These are phyloP conservation scores for Andinoacara biseriatus DNA, from an alignment of 2,113 vertebrate genomes.

Conservation along the genomic window DNA sequence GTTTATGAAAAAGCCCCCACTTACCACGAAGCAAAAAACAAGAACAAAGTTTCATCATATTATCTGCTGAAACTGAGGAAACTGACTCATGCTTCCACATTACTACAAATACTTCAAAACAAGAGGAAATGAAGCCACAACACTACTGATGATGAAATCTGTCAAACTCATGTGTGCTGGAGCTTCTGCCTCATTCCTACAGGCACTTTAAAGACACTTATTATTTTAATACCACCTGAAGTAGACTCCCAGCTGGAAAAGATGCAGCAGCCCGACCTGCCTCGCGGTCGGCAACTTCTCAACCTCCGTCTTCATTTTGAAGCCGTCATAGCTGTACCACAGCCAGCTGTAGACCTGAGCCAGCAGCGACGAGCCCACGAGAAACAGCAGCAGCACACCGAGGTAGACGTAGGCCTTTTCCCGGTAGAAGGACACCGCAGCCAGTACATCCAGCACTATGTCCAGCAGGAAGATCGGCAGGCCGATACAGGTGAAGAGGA, in stretches of 20 bases:
- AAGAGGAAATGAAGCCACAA: background rate
- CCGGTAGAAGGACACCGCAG: background rate
- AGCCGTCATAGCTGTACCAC: background rate
- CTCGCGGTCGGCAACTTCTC: background rate
- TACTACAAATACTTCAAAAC: background rate
- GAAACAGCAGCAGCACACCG: background rate
- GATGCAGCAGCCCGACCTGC: accelerated
- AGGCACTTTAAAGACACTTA: background rate
- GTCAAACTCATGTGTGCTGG: background rate
- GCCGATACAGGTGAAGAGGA: background rate
- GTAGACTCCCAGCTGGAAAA: constrained; percentile 65
- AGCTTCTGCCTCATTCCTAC: background rate
- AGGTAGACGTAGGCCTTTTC: background rate
- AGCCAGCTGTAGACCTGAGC: background rate
- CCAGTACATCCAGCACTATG: background rate
- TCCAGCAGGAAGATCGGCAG: accelerated
- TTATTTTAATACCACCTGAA: constrained; percentile 56
- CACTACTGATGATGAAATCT: background rate
- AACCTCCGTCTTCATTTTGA: accelerated
- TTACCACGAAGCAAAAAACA: background rate
- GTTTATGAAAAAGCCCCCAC: background rate
- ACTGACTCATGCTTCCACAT: background rate
- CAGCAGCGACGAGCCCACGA: background rate
- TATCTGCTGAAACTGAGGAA: background rate
- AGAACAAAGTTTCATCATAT: background rate